Conservation (phyloP, 2,888 invertebrate genomes). For the Alcis repandata region DNA sequence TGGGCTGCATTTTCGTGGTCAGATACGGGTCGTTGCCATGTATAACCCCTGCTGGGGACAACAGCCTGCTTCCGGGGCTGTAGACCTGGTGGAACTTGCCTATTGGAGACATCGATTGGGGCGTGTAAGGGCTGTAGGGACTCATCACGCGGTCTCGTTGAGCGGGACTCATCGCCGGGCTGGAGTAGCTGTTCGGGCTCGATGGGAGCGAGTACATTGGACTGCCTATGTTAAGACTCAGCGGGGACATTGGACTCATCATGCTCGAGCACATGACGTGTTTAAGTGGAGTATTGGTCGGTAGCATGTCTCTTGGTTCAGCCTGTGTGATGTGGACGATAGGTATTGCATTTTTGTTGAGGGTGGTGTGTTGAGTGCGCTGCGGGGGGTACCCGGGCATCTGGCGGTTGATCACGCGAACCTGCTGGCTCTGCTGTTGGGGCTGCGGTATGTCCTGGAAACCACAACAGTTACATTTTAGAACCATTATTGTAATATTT, state of each 20-base stretch:
- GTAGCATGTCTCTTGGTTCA: conserved; percentile 48
- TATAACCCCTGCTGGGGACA: conserved; percentile 68
- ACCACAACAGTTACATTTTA: conserved; percentile 51
- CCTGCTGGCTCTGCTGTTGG: conserved; percentile 54
- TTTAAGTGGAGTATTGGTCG: conserved; percentile 45
- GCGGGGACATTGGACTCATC: conserved; percentile 70
- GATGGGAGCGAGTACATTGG: conserved; percentile 75
- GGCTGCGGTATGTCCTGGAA: conserved; percentile 73
- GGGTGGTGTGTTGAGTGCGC: conserved; percentile 46
- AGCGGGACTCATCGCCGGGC: conserved; percentile 75
- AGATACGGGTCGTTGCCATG: conserved; percentile 78
- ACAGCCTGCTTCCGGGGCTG: conserved; percentile 65
- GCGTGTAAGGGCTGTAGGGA: conserved; percentile 78
- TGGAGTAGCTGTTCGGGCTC: conserved; percentile 71
- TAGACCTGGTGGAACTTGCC: conserved; percentile 69
- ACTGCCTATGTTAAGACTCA: conserved; percentile 72
- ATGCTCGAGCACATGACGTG: conserved; percentile 60
- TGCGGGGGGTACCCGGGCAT: conserved; percentile 59
- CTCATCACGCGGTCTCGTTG: conserved; percentile 71
- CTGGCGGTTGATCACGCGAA: conserved; percentile 59
- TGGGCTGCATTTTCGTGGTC: conserved; percentile 76
- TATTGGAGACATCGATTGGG: conserved; percentile 75
- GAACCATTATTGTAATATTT: not conserved
- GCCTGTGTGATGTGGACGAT: conserved; percentile 71
- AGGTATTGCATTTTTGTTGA: conserved; percentile 64